These are phyloP conservation scores for Pardalotus punctatus DNA, from an alignment of 2,113 vertebrate species.

Conservation along the genomic window DNA sequence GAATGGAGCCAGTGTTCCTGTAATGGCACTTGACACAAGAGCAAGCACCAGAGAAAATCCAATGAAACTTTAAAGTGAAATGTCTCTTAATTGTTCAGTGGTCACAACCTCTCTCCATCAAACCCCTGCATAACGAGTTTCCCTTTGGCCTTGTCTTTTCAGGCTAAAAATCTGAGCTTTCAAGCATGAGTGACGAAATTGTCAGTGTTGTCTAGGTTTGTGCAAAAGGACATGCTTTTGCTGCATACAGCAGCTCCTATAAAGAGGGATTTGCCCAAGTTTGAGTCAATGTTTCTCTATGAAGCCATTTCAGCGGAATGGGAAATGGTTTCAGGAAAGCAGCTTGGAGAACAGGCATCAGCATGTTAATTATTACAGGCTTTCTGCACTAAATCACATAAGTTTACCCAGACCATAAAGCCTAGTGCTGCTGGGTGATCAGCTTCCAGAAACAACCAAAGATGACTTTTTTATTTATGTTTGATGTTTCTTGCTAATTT, in stretches of 20 bases:
- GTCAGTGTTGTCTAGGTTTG: neutral
- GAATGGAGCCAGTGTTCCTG: neutral
- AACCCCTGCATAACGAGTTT: neutral
- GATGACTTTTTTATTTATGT: conserved; percentile 42
- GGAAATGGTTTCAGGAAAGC: neutral
- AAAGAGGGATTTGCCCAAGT: neutral
- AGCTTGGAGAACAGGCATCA: neutral
- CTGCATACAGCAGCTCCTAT: neutral
- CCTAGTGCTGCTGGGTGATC: neutral
- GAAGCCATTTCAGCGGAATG: neutral
- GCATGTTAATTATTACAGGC: neutral
- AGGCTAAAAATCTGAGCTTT: neutral
- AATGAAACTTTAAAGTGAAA: neutral
- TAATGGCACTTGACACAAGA: neutral
- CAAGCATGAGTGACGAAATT: neutral
- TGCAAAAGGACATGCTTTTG: neutral
- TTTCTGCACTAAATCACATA: neutral
- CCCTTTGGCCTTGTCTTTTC: neutral
- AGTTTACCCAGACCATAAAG: neutral
- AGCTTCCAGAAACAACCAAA: conserved; percentile 29
- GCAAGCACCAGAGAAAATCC: neutral
- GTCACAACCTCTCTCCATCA: neutral
- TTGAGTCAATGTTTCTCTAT: neutral
- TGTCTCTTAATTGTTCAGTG: neutral
- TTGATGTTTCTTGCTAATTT: conserved; percentile 55